Evolutionary conservation across 2,888 invertebrate genomes (phyloP), one percentile per base, ranked within the genome.

Genomic region (Dascillus cervinus): DNA sequence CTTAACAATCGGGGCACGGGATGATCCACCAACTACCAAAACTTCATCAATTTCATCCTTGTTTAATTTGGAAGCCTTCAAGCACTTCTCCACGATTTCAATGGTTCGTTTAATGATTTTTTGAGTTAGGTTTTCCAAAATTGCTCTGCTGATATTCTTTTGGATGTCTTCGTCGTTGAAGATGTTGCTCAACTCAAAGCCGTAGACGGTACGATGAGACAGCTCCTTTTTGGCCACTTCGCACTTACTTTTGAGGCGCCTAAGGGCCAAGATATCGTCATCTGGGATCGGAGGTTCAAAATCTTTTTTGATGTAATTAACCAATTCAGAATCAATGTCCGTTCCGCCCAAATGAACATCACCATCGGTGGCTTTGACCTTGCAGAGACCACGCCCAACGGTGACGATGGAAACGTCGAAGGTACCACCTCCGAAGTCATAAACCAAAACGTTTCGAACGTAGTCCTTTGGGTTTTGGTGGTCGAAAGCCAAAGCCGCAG

Each of bases 371-470:
- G 39, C 39, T 28, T 43, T 34, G 6, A 50, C 47, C n/a, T 38
- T 34, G 20, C 44, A 35, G 6, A 37, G 26, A 2, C 25, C 36
- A n/a, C 36, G 23, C 3, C 29, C 31, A 11, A 42, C 15, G 10
- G 34, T 32, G 4, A 50, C 25, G 17, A 52, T 39, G 3, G 51
- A 48, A 3, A 53, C 46, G 21, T 53, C 51, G 20, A 52, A 49
- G 3, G 53, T 53, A 10, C 51, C 52, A 4, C 51, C 50, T 3
- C 50, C 53, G 11, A 52, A 41, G 35, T 53, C 53, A 25, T 41
- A 52, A 22, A 52, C 48, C 4, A 49, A 20, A 11, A 49, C 33
- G 15, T 41, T 44, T 11, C 20, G 26, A 22, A 37, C 39, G 10
- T 33, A 22, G 3, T 37, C 24, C n/a, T 34, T 37, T n/a, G 29